Evolutionary conservation across 1,140 invertebrate genomes (phyloP).

Genomic region (Aphelinus certus): DNA sequence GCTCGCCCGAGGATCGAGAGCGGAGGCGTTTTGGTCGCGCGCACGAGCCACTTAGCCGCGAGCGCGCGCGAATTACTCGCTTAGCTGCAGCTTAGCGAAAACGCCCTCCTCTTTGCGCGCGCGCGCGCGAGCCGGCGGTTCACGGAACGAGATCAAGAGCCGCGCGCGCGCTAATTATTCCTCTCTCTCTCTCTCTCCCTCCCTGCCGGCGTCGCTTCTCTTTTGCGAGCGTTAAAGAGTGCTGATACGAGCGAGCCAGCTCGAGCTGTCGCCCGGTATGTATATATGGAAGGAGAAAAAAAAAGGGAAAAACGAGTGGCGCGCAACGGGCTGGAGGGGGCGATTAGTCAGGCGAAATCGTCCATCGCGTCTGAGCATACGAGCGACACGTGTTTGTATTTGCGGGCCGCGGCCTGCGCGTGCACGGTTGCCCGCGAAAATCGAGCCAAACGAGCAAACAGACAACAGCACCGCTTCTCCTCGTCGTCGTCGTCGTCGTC

Average conservation of each 20-base stretch:
- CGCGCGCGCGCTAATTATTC: constrained; percentile 8
- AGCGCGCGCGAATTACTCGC: constrained; percentile 13
- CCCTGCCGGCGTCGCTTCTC: too few species aligned
- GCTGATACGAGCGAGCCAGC: not conserved
- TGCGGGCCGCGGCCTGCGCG: not conserved
- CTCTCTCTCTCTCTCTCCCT: not conserved
- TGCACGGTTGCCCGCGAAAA: not conserved
- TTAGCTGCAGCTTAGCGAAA: constrained; percentile 8
- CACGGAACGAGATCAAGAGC: constrained; percentile 36
- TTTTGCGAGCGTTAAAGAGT: constrained; percentile 21
- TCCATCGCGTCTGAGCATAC: constrained; percentile 66
- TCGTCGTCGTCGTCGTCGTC: too few species aligned
- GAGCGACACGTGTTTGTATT: constrained; percentile 61
- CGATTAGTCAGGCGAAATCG: constrained; percentile 66
- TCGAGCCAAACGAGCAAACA: constrained; percentile 54
- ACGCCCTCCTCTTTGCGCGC: not conserved
- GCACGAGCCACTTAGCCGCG: not conserved
- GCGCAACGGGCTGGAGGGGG: constrained; percentile 49
- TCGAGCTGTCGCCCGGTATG: not conserved
- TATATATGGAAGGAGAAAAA: not conserved
- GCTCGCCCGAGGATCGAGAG: too few species aligned
- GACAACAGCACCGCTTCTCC: constrained; percentile 4
- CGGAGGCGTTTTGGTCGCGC: not conserved
- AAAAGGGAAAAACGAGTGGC: constrained; percentile 2
- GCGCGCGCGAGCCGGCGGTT: not conserved